Evolutionary conservation across 1,140 invertebrate species (phyloP).

Genomic region (Achroia grisella): DNA sequence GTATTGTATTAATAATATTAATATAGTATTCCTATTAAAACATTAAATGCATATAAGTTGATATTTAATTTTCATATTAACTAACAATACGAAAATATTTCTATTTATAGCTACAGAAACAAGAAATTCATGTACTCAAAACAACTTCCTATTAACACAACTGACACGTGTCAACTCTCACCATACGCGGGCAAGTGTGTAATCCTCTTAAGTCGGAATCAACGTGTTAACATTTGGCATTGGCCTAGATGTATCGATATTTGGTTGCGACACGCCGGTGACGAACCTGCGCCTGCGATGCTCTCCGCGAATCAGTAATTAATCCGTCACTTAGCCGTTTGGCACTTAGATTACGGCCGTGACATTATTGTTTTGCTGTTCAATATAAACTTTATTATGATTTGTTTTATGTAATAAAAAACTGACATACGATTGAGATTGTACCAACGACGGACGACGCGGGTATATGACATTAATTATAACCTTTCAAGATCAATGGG

Average conservation of each 20-base stretch:
- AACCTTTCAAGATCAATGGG: too few relatives aligned
- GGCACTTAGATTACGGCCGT: constrained; percentile 14
- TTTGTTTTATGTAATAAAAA: background rate
- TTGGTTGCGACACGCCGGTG: constrained; percentile 44
- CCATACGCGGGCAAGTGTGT: too few relatives aligned
- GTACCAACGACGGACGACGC: background rate
- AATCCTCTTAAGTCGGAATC: too few relatives aligned
- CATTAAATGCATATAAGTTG: too few relatives aligned
- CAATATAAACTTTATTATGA: too few relatives aligned
- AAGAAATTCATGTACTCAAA: background rate
- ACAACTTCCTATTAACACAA: background rate
- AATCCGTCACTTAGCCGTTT: constrained; percentile 18
- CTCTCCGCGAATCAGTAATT: constrained; percentile 29
- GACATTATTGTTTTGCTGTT: constrained; percentile 4
- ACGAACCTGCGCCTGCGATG: constrained; percentile 15
- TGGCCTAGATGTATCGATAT: constrained; percentile 49
- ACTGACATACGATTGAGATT: background rate
- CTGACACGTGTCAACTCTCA: too few relatives aligned
- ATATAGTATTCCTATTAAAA: too few relatives aligned
- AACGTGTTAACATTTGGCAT: constrained; percentile 29
- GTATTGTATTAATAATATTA: too few relatives aligned
- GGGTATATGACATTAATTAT: too few relatives aligned
- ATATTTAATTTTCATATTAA: too few relatives aligned
- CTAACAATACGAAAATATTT: too few relatives aligned
- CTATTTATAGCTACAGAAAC: too few relatives aligned